Conservation (phyloP, 2,113 vertebrate species). For the Malaclemys terrapin region DNA sequence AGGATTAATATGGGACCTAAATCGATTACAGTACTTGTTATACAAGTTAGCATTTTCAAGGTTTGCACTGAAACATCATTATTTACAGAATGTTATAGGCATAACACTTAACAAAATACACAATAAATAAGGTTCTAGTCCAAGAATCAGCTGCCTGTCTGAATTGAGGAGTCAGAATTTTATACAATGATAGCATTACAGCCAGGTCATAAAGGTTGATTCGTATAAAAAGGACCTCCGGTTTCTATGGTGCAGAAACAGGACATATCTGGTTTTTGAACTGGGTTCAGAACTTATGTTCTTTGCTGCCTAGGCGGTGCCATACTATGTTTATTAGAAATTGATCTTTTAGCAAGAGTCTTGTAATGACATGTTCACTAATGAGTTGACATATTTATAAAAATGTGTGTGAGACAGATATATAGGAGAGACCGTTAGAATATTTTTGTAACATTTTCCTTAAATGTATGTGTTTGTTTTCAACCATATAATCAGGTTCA, state of each 20-base stretch:
- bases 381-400: not conserved
- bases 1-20: not conserved
- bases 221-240: constrained; percentile 12
- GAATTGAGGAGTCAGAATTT: not conserved
- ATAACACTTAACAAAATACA: not conserved
- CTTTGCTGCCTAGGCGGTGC: constrained; percentile 6
- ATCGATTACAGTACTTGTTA: rapidly evolving
- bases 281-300: not conserved
- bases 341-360: not conserved
- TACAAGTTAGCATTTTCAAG: not conserved
- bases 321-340: not conserved
- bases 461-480: constrained; percentile 14
- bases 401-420: not conserved
- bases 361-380: not conserved
- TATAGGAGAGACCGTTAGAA: not conserved
- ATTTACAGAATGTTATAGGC: not conserved
- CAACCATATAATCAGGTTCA: constrained; percentile 88
- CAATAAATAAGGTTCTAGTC: not conserved
- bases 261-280: not conserved
- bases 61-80: not conserved
- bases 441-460: constrained; percentile 4
- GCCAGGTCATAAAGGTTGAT: constrained; percentile 2
- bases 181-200: not conserved
- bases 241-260: constrained; percentile 21
- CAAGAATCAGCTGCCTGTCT: constrained; percentile 11